These are phyloP conservation scores for Penaeus monodon DNA, from an alignment of 2,888 invertebrate genomes.

Conservation along the genomic window DNA sequence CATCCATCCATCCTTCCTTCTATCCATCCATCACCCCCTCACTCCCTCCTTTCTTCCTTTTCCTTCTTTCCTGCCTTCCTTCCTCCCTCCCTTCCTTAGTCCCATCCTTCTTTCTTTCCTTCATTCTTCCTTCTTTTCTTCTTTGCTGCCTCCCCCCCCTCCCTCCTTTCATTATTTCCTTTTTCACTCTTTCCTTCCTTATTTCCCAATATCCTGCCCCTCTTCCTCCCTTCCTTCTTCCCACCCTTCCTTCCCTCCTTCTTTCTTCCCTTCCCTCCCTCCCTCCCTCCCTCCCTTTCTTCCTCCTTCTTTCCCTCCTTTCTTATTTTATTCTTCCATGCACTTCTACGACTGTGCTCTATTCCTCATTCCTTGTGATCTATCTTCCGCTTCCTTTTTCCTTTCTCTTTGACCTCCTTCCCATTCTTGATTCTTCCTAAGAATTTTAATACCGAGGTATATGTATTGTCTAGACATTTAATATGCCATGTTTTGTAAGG, in stretches of 20 bases:
- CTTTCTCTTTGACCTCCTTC: no score
- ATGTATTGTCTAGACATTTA: no score
- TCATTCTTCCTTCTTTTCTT: not conserved
- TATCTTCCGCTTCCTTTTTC: no score
- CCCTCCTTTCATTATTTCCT: not conserved
- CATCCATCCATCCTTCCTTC: not conserved
- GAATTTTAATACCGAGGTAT: no score
- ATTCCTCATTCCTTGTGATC: no score
- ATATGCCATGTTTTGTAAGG: no score
- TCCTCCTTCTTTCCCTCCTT: not conserved
- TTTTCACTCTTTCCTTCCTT: not conserved
- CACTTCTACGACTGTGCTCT: no score
- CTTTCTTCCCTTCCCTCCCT: not conserved
- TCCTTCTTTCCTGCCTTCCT: not conserved
- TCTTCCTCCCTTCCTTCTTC: conserved; percentile 5
- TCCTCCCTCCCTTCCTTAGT: not conserved
- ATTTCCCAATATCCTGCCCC: not conserved
- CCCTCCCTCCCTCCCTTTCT: not conserved
- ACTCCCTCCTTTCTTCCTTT: not conserved
- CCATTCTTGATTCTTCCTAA: no score
- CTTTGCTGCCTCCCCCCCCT: not conserved
- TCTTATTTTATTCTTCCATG: no score
- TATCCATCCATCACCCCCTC: not conserved
- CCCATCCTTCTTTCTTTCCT: not conserved
- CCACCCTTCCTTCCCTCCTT: not conserved